Evolutionary conservation across 2,888 invertebrate genomes (phyloP).

Genomic region (Ommatoiulus sabulosus): DNA sequence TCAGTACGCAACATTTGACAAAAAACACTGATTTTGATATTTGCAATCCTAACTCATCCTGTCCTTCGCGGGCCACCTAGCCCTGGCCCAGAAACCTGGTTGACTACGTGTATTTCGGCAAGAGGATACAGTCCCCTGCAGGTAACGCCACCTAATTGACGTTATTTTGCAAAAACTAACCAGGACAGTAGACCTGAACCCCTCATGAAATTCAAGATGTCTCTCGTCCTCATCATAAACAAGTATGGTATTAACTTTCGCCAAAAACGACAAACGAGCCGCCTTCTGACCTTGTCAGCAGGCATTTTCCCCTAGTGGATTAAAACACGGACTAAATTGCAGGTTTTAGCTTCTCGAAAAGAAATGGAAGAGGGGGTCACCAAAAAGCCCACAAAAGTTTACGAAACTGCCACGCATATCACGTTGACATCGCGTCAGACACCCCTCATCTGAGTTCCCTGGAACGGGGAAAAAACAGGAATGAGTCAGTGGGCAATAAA

Average conservation of each 20-base stretch:
- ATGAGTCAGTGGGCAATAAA: not conserved
- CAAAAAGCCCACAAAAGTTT: not conserved
- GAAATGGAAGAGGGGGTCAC: not conserved
- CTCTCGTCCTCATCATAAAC: not conserved
- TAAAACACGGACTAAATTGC: not conserved
- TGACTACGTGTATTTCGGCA: not conserved
- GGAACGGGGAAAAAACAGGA: not conserved
- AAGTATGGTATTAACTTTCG: not conserved
- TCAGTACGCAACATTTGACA: too few species aligned
- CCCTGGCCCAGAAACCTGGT: not conserved
- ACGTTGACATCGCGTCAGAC: not conserved
- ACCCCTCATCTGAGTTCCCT: not conserved
- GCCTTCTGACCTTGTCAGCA: constrained; percentile 7
- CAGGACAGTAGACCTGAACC: not conserved
- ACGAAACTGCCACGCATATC: not conserved
- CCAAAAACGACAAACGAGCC: constrained; percentile 4
- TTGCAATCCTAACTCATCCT: not conserved
- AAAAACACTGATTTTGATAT: too few species aligned
- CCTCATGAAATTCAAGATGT: not conserved
- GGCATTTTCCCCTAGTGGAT: not conserved
- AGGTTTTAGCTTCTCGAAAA: not conserved
- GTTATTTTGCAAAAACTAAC: not conserved
- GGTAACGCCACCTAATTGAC: not conserved
- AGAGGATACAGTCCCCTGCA: not conserved
- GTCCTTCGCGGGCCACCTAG: not conserved